A percentile compares a stretch with the other conserved stretches of the same genome.
phyloP scores from a whole-genome alignment of 2,888 invertebrate species.

The Nephrotoma guestfalica region DNA sequence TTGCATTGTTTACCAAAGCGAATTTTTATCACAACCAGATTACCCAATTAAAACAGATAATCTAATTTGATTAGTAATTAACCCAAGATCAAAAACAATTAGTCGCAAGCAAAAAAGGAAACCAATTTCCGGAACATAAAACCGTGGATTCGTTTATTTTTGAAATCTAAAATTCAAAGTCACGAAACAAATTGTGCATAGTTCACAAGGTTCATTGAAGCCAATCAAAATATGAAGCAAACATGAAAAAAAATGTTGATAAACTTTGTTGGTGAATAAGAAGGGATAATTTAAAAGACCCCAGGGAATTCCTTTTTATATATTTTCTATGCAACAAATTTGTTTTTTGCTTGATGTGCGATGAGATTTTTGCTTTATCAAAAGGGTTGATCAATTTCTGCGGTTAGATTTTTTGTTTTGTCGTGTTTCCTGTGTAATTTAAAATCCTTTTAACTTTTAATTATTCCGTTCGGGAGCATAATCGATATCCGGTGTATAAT shows the following conservation, averaged over 20 bases:
- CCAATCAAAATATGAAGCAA: neutral
- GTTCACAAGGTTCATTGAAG: neutral
- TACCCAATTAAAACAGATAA: neutral
- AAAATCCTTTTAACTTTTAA: neutral
- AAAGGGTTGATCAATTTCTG: neutral
- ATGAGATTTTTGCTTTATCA: neutral
- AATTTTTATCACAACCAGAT: too few relatives aligned
- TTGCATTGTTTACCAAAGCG: too few relatives aligned
- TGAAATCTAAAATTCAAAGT: neutral
- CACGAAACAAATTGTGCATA: neutral
- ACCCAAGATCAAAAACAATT: neutral
- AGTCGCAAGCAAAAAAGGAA: neutral
- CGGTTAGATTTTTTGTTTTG: neutral
- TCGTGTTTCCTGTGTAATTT: neutral
- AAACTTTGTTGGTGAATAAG: neutral
- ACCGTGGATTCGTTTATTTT: neutral
- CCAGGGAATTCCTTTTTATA: neutral
- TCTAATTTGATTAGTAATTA: neutral
- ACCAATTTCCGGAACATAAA: neutral
- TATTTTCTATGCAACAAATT: neutral
- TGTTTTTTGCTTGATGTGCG: neutral
- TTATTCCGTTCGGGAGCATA: neutral
- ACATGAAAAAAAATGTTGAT: neutral
- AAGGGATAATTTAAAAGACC: neutral
- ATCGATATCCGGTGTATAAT: neutral